phyloP scores from a whole-genome alignment of 2,888 invertebrate species.

The Embidobia sp. region DNA sequence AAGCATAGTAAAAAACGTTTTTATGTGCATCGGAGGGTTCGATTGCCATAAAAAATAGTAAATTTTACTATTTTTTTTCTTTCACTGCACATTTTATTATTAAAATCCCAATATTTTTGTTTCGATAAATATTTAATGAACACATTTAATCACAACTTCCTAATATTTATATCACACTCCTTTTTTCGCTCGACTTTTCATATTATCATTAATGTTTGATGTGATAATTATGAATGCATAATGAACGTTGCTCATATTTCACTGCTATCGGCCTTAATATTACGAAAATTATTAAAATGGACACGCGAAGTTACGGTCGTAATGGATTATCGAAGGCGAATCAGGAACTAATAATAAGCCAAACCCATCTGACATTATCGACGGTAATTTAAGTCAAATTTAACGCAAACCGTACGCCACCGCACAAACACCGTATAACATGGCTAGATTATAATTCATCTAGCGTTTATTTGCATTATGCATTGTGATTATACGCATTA shows the following conservation, averaged over 20 bases:
- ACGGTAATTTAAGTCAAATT: conserved; percentile 78
- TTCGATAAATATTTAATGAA: conserved; percentile 1
- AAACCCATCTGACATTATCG: conserved; percentile 72
- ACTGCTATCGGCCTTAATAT: conserved; percentile 36
- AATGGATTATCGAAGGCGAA: conserved; percentile 73
- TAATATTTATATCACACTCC: background rate
- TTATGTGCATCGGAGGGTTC: no score
- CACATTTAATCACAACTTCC: conserved; percentile 7
- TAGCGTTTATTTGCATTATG: conserved; percentile 78
- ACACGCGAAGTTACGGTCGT: conserved; percentile 66
- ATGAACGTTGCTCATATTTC: conserved; percentile 27
- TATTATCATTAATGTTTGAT: conserved; percentile 31
- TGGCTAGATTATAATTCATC: conserved; percentile 77
- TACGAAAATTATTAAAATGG: conserved; percentile 58
- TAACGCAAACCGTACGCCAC: conserved; percentile 75
- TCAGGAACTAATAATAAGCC: conserved; percentile 76
- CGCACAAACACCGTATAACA: conserved; percentile 68
- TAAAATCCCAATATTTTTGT: no score
- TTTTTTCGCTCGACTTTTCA: conserved; percentile 3
- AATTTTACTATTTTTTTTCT: no score
- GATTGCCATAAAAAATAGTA: no score
- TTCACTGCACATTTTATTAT: no score
- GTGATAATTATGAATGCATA: conserved; percentile 35
- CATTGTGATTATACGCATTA: conserved; percentile 30
- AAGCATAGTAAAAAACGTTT: no score